Evolutionary conservation across 1,140 invertebrate genomes (phyloP), one percentile per base, ranked within the genome.

Genomic region (Sitophilus oryzae): DNA sequence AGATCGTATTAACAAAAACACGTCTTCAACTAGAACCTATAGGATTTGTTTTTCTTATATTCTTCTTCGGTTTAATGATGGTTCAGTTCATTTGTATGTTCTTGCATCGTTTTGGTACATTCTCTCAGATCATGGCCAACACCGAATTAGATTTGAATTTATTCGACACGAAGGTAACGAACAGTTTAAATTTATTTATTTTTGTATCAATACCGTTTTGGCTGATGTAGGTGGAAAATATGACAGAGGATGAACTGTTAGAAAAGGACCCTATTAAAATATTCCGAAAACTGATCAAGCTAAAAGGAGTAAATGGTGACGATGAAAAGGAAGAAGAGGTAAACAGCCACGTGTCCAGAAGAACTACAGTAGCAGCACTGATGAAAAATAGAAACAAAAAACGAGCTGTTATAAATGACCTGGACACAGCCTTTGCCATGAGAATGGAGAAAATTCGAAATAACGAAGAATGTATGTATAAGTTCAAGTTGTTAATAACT

Each of bases 41-140:
- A 51, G 85, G 85, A 52, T 74, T 90, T 1, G 77, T 86, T 10
- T 87, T 91, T 65, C 77, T 91, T 20, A 69, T 84, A 14, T 85
- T 88, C 59, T 90, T 89, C 64, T 83, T 82, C 6, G 61, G 82
- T 2, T 66, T 88, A 25, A 67, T 93, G 15, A 62, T 84, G 0
- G 81, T 92, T 36, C 88, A 93, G 72, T 91, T 91, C 62, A 61
- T 88, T 1, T 85, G 84, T 14, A 93, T 93, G 91, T 74, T 91
- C 19, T 76, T 89, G 56, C 91, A 93, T 75, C 79, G 90, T 21
- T 89, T 91, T 60, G 82, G 81, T 14, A 94, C 91, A 0, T 81
- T 92, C 63, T 81, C 85, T 0, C 90, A 94, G 68, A 84, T 94
- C 52, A 73, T 94, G 53, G 83, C 89, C 1, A 86, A 86, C 43